phyloP scores from a whole-genome alignment of 2,888 invertebrate genomes.

The Pseudococcus viburni region DNA sequence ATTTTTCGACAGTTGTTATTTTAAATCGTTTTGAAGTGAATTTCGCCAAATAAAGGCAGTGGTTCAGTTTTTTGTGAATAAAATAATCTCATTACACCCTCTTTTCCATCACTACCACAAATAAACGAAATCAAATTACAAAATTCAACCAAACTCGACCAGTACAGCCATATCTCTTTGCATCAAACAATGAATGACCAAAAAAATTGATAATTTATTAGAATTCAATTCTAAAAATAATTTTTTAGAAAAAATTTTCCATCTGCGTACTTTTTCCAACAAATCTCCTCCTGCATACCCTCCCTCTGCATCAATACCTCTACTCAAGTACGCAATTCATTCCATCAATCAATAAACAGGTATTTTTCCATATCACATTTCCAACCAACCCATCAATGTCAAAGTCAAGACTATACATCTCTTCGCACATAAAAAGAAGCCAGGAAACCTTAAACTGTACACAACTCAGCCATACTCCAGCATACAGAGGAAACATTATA shows the following conservation, averaged over 20 bases:
- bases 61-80: too few relatives aligned
- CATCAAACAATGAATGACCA: too few relatives aligned
- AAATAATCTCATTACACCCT: too few relatives aligned
- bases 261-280: not conserved
- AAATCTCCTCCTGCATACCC: not conserved
- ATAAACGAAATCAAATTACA: too few relatives aligned
- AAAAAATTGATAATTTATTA: too few relatives aligned
- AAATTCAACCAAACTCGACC: too few relatives aligned
- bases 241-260: not conserved
- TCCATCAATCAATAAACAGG: conserved; percentile 15
- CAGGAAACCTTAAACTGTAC: not conserved
- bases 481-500: not conserved
- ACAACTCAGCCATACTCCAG: not conserved
- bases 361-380: conserved; percentile 17
- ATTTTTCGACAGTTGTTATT: too few relatives aligned
- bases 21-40: too few relatives aligned
- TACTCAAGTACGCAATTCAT: not conserved
- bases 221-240: too few relatives aligned
- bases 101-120: too few relatives aligned
- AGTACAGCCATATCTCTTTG: too few relatives aligned
- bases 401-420: conserved; percentile 25
- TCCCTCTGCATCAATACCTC: not conserved
- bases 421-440: not conserved
- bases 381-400: conserved; percentile 35
- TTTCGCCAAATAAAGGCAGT: too few relatives aligned